Conservation (phyloP, 2,797 vertebrate species). For the Catostomus latipinnis region DNA sequence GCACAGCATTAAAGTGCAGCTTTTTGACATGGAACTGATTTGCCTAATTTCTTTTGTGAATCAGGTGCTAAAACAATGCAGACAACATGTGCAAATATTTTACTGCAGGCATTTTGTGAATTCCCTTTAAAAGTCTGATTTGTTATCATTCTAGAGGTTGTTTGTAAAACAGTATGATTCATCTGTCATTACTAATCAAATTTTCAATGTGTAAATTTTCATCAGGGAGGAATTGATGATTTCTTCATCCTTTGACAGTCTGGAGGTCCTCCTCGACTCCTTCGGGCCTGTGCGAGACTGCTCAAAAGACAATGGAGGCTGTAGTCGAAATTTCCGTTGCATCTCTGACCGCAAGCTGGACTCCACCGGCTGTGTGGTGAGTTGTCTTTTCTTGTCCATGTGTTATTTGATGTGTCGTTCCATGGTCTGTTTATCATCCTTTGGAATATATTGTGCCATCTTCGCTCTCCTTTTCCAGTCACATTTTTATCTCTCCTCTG, state of each 20-base stretch:
- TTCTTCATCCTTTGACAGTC: slow-evolving; percentile 96
- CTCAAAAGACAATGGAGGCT: slow-evolving; percentile 94
- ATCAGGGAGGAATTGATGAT: slow-evolving; percentile 97
- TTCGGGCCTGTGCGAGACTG: slow-evolving; percentile 98
- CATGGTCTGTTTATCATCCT: background rate
- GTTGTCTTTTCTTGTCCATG: slow-evolving; percentile 61
- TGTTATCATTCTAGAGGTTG: background rate
- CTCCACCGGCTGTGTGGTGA: slow-evolving; percentile 94
- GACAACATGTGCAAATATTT: no score
- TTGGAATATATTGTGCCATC: background rate
- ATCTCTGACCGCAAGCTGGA: slow-evolving; percentile 96
- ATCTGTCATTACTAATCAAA: slow-evolving; percentile 6
- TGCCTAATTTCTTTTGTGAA: no score
- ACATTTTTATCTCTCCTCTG: background rate
- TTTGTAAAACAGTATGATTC: background rate
- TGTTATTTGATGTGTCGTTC: background rate
- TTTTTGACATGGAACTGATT: no score
- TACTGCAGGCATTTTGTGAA: no score
- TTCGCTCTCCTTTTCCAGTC: background rate
- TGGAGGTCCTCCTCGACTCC: slow-evolving; percentile 96
- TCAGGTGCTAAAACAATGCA: no score
- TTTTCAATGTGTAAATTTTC: slow-evolving; percentile 17
- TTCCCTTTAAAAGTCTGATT: background rate
- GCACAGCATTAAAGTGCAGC: no score
- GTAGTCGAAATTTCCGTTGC: slow-evolving; percentile 97